Evolutionary conservation across 1,140 invertebrate genomes (phyloP), one percentile per base, ranked within the genome.

Genomic region (Drosophila leontia): DNA sequence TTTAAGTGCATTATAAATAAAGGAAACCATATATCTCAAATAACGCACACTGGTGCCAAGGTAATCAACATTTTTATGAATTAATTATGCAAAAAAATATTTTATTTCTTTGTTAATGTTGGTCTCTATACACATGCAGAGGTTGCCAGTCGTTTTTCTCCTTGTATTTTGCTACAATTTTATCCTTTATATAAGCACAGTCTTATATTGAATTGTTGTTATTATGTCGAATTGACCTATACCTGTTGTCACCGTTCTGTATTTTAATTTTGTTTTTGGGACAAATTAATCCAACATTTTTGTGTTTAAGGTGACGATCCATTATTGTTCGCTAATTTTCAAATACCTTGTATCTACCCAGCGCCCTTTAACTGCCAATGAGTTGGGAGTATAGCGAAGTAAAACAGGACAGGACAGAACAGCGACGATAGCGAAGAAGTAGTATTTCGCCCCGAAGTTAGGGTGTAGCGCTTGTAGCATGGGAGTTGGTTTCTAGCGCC

Each of bases 381-480:
- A 15, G 23, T 26, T 26, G 23, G 23, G 2, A 26, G 23, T 26
- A 26, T 26, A 26, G 23, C 0, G 41, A 65, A 23, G 17, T 63
- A 2, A 64, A 64, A 15, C 39, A 45, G 6, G 53, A 59, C 59
- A 34, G 41, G n/a, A n/a, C n/a, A n/a, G 32, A 35, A 35, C 32
- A 64, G 42, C 34, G 42, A 67, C 55, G 55, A 53, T 8, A 65
- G 53, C 41, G 41, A 42, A 42, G n/a, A 42, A 26, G 35, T 64
- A 44, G n/a, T 37, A 35, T 53, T 55, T 6, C 3, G 50, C 12
- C 26, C 41, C 41, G 29, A 15, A 44, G 32, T 56, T 9, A n/a
- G n/a, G n/a, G n/a, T n/a, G n/a, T n/a, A n/a, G n/a, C n/a, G n/a
- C n/a, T n/a, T n/a, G n/a, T n/a, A n/a, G n/a, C n/a, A n/a, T n/a